Evolutionary conservation across 2,888 invertebrate genomes (phyloP), one percentile per base, ranked within the genome.

Genomic region (Sarcophaga rosellei): DNA sequence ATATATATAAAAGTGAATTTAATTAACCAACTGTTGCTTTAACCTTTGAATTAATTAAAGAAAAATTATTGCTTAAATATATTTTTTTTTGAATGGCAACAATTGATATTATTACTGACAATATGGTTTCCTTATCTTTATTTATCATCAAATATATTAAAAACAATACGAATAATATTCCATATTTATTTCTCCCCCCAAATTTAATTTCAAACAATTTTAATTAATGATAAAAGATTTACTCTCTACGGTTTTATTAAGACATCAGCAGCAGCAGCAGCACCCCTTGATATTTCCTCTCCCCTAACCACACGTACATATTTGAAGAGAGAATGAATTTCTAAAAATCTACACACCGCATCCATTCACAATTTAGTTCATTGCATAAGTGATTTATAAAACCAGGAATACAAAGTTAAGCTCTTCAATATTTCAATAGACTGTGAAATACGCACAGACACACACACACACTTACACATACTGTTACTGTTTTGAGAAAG

Each of bases 381-480:
- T 35, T 62, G 10, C 61, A 15, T 79, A 84, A 84, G 78, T 79
- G 69, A 84, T 79, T 84, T 84, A 75, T 70, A 79, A 84, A 45
- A 69, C 74, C 63, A 70, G 59, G 69, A 69, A 75, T 79, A 70
- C 20, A 70, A 79, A 79, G 59, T 75, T 79, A 84, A 84, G 84
- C 79, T 84, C 69, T 74, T 74, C 59, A 75, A 68, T 75, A 79
- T 65, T 84, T 79, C 70, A n/a, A 70, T 79, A 75, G 59, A 61
- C 12, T 3, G 35, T 11, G 23, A 44, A 53, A 44, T 47, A 62
- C 12, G 12, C 17, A 11, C 61, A 20, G 23, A 44, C 10, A 66
- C 23, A 23, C 21, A 57, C 20, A 70, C 20, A 63, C 20, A 21
- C 3, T 53, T 8, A 62, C 68, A 59, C 12, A 0, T 21, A 59